phyloP scores from a whole-genome alignment of 2,113 vertebrate species.

The Silurus meridionalis region DNA sequence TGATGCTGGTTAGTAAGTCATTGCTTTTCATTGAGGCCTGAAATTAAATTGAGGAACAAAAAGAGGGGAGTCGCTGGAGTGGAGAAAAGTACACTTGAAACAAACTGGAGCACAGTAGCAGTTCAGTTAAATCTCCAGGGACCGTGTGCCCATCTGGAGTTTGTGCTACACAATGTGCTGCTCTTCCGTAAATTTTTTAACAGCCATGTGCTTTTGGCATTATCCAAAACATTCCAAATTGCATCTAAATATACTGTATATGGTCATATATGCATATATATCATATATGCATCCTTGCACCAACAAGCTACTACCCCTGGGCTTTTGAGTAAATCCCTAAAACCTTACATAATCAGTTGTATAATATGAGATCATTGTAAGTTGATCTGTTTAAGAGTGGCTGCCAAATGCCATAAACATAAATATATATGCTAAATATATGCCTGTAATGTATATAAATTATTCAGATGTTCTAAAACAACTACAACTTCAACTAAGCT shows the following conservation, averaged over 20 bases:
- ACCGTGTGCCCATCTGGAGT: constrained; percentile 21
- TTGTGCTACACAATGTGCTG: neutral
- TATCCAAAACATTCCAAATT: neutral
- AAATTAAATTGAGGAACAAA: constrained; percentile 65
- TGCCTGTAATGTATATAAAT: no score
- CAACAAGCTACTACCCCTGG: no score
- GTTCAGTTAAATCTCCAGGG: constrained; percentile 31
- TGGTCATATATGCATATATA: neutral
- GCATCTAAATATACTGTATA: neutral
- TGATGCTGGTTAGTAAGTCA: constrained; percentile 54
- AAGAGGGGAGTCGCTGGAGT: constrained; percentile 42
- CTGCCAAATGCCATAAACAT: no score
- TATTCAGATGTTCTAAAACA: no score
- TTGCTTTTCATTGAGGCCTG: constrained; percentile 61
- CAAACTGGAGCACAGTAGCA: constrained; percentile 38
- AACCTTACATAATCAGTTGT: no score
- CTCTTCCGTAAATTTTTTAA: constrained; percentile 5
- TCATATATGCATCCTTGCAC: no score
- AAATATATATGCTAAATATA: no score
- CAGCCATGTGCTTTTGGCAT: neutral
- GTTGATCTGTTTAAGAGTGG: no score
- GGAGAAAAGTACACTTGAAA: constrained; percentile 12
- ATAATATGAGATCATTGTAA: no score
- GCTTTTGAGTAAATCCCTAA: no score
- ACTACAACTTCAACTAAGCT: no score